A percentile compares a stretch with the other conserved stretches of the same genome.
Conservation (phyloP, 1,140 invertebrate genomes). For the Sycobia sp. region DNA sequence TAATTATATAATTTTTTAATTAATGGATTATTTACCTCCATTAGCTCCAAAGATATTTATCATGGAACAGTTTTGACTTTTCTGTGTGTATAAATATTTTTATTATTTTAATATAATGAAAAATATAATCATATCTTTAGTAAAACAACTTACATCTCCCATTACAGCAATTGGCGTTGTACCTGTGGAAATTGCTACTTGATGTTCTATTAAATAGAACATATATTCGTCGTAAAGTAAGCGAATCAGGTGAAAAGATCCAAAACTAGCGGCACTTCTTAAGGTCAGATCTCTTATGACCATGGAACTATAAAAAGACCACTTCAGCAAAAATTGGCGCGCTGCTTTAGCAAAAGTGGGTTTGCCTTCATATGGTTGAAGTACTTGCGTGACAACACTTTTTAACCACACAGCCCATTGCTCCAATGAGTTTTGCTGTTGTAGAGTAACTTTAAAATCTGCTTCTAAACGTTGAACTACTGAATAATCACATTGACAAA, state of each 20-base stretch:
- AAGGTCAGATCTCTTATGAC: conserved; percentile 94
- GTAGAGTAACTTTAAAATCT: conserved; percentile 92
- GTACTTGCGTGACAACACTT: conserved; percentile 83
- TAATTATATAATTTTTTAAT: neutral
- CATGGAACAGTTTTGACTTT: conserved; percentile 57
- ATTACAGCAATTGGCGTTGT: conserved; percentile 95
- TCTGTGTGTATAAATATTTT: conserved; percentile 39
- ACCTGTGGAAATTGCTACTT: conserved; percentile 88
- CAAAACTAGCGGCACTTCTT: conserved; percentile 95
- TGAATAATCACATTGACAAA: conserved; percentile 90
- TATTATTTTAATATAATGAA: conserved; percentile 7
- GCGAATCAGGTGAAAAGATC: conserved; percentile 97
- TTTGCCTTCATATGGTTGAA: conserved; percentile 86
- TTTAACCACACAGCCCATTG: conserved; percentile 98
- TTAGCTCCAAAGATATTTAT: conserved; percentile 56
- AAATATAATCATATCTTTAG: neutral
- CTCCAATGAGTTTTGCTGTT: conserved; percentile 91
- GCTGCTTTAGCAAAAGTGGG: conserved; percentile 88
- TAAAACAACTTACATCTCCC: conserved; percentile 68
- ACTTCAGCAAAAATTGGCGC: conserved; percentile 94
- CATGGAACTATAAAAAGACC: conserved; percentile 99
- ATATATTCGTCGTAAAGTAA: conserved; percentile 99
- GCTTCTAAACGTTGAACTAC: conserved; percentile 87
- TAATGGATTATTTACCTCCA: conserved; percentile 47
- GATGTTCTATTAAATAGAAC: conserved; percentile 97